Base-by-base conservation (phyloP, 2,113 vertebrate genomes). In the Paramisgurnus dabryanus region DNA sequence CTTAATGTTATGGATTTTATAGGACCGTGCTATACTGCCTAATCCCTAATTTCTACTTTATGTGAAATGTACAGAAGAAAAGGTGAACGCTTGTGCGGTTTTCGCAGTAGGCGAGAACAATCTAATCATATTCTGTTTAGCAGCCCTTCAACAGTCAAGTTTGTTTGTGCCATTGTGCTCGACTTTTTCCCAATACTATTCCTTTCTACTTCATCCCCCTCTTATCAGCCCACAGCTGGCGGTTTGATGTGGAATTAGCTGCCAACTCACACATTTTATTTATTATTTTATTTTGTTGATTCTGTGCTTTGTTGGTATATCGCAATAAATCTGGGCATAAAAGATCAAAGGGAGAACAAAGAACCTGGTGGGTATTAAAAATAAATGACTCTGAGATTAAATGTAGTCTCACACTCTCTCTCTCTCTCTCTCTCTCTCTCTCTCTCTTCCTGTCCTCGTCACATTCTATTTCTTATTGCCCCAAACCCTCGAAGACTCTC, bases 321-420 rank as follows among this genome's bases (percentile, higher is more conserved):
- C 81, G 81, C 86, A 88, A 87, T 90, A 91, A 91, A 90, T 91
- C 90, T 93, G 87, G 86, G 83, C 88, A 86, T 86, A 83, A 86
- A 85, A 83, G 82, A 88, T 93, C 89, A 91, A 88, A 94, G 87
- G 84, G 85, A 92, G 87, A 88, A 91, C 87, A 80, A 86, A 90
- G 85, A 84, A 92, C 91, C 83, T 80, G 91, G 76, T 78, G 85
- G 84, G 89, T 94, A 92, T 89, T 93, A 92, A 93, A 93, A 93
- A 89, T 89, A 93, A 91, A 89, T 90, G 80, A 85, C 82, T 82
- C 60, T 68, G 84, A 91, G 88, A 94, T 91, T 90, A 90, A 90
- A 90, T 87, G 81, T 85, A 85, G 83, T 87, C 68, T 73, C n/a
- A n/a, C n/a, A n/a, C 69, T 50, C 78, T 50, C 61, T 68, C 64